phyloP scores from a whole-genome alignment of 2,888 invertebrate genomes.

The Limnephilus rhombicus region DNA sequence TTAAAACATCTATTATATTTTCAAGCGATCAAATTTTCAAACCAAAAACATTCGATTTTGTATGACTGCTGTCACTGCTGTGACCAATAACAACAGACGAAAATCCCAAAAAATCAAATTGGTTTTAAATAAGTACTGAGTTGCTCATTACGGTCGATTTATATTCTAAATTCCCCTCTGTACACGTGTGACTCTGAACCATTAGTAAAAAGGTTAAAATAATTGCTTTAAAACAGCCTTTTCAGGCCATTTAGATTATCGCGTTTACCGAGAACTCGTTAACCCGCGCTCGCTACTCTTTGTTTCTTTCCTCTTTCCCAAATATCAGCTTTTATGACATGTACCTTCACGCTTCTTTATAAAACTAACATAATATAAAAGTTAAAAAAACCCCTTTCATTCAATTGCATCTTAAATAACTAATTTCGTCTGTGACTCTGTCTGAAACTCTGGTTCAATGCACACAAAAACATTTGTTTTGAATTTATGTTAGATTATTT shows the following conservation, averaged over 20 bases:
- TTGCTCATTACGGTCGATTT: not conserved
- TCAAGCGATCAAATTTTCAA: too few species aligned
- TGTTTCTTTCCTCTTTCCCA: conserved; percentile 38
- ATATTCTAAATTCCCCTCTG: conserved; percentile 37
- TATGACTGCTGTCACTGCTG: too few species aligned
- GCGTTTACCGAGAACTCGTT: conserved; percentile 57
- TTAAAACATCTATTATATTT: too few species aligned
- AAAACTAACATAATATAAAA: too few species aligned
- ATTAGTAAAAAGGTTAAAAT: conserved; percentile 61
- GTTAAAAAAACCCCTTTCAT: not conserved
- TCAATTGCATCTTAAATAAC: not conserved
- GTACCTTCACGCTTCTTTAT: conserved; percentile 31
- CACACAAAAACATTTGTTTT: too few species aligned
- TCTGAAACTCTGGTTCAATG: too few species aligned
- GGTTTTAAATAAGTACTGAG: not conserved
- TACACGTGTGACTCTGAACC: conserved; percentile 14
- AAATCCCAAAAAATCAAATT: not conserved
- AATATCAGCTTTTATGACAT: conserved; percentile 44
- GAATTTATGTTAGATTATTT: too few species aligned
- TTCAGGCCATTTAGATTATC: conserved; percentile 59
- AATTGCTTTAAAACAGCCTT: conserved; percentile 57
- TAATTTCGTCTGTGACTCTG: too few species aligned
- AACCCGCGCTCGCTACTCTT: conserved; percentile 19
- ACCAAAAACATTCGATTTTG: too few species aligned
- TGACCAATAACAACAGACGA: too few species aligned